Conservation (phyloP, 2,888 invertebrate genomes). For the Erebia ligea region DNA sequence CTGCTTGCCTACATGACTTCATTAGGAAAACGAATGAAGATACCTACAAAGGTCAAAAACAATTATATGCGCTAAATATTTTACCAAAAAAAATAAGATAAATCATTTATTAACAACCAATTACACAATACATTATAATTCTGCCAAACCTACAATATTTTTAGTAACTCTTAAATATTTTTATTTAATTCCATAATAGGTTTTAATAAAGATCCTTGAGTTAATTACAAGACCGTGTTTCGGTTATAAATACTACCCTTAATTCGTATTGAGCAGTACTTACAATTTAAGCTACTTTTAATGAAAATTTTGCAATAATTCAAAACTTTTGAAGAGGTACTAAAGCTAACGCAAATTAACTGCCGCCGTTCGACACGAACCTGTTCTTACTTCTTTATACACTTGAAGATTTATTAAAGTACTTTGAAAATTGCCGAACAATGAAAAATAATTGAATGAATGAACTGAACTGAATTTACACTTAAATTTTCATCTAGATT, state of each 20-base stretch:
- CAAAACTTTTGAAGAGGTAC: constrained; percentile 6
- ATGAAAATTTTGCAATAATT: constrained; percentile 9
- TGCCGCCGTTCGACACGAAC: neutral
- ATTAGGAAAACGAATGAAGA: constrained; percentile 2
- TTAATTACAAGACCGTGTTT: neutral
- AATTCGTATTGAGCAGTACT: neutral
- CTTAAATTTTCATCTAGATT: too few species aligned
- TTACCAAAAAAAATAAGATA: too few species aligned
- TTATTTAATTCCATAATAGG: too few species aligned
- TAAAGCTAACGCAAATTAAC: constrained; percentile 9
- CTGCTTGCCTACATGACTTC: constrained; percentile 5
- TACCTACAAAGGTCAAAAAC: constrained; percentile 8
- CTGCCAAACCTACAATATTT: too few species aligned
- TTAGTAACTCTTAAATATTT: too few species aligned
- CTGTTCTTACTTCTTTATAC: neutral
- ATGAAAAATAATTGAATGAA: neutral
- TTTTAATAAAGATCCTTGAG: too few species aligned
- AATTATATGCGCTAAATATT: neutral
- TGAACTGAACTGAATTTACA: neutral
- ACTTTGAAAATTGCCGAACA: neutral
- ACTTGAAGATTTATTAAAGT: neutral
- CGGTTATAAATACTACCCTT: neutral
- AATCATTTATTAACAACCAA: too few species aligned
- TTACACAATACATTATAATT: too few species aligned
- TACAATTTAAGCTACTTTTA: neutral